Evolutionary conservation across 2,113 vertebrate genomes (phyloP).

Genomic region (Neofelis nebulosa): DNA sequence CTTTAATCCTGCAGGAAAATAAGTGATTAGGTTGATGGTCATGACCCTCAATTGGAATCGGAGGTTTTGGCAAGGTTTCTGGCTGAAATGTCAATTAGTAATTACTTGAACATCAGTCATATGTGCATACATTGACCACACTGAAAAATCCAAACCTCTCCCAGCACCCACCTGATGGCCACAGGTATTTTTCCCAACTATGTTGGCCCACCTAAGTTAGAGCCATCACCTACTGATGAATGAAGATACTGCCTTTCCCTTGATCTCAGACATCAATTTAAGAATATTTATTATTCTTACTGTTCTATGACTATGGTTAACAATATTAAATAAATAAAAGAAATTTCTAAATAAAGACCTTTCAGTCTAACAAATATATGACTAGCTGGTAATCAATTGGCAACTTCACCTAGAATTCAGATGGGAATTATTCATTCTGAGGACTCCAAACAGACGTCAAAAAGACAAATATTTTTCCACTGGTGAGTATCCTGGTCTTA

Average conservation of each 20-base stretch:
- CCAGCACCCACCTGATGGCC: neutral
- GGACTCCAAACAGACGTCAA: neutral
- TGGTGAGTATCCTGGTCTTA: neutral
- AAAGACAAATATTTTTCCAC: neutral
- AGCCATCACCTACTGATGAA: neutral
- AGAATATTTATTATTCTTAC: neutral
- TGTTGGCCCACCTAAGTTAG: neutral
- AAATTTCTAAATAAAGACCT: constrained; percentile 15
- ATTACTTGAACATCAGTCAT: neutral
- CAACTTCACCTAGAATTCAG: neutral
- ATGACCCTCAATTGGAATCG: neutral
- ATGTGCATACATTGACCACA: neutral
- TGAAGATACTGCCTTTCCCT: neutral
- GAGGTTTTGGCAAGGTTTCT: neutral
- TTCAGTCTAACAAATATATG: neutral
- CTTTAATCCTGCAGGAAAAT: neutral
- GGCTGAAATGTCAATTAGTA: neutral
- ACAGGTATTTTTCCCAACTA: neutral
- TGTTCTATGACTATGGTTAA: neutral
- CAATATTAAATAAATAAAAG: neutral
- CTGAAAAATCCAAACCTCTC: neutral
- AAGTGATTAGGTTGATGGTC: neutral
- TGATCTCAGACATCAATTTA: neutral
- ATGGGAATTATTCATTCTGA: neutral
- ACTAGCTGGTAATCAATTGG: neutral